Conservation (phyloP, 1,140 invertebrate genomes). For the Sycobia sp. region DNA sequence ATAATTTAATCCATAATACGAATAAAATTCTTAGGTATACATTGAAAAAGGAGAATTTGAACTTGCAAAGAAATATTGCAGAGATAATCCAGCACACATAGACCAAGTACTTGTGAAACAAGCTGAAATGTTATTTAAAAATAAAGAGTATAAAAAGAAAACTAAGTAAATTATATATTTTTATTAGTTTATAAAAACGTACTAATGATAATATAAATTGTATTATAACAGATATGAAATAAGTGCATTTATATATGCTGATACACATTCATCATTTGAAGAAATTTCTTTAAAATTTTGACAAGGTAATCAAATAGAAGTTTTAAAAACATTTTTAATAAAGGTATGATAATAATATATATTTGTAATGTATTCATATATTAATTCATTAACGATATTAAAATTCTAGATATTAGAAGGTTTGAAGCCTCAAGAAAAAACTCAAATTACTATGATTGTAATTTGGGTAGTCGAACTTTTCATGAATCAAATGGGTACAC, state of each 20-base stretch:
- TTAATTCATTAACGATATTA: not conserved
- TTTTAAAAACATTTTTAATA: constrained; percentile 84
- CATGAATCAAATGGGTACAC: constrained; percentile 80
- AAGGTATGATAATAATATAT: constrained; percentile 63
- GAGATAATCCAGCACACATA: constrained; percentile 76
- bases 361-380: not conserved
- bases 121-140: constrained; percentile 84
- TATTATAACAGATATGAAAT: constrained; percentile 69
- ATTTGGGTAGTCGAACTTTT: constrained; percentile 93
- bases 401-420: constrained; percentile 61
- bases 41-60: constrained; percentile 87
- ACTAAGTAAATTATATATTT: not conserved
- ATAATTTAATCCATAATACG: no score
- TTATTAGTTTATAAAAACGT: not conserved
- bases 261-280: constrained; percentile 92
- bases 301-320: constrained; percentile 78
- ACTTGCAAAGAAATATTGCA: constrained; percentile 81
- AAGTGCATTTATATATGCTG: constrained; percentile 86
- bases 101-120: constrained; percentile 87
- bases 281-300: constrained; percentile 93
- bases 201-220: no score
- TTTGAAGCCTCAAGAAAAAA: constrained; percentile 70
- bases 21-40: constrained; percentile 77
- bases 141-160: constrained; percentile 68
- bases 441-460: constrained; percentile 88